Evolutionary conservation across 2,888 invertebrate genomes (phyloP), one percentile per base, ranked within the genome.

Genomic region (Drosophila sordidapex): DNA sequence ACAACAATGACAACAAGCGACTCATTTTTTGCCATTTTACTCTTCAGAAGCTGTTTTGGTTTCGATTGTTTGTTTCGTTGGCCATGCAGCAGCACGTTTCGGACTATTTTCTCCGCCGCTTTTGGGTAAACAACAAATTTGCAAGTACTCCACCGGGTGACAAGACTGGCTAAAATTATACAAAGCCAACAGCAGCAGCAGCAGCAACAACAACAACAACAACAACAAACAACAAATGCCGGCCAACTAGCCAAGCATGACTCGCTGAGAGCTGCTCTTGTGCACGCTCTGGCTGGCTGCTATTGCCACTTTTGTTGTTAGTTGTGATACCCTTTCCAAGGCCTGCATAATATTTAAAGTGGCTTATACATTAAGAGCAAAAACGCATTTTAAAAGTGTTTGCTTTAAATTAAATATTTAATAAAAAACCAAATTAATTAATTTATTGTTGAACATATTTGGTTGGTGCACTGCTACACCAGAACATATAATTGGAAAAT

Each of bases 81-180:
- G 35, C 68, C 72, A 82, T 89, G 89, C 89, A 76, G 77, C 81
- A 72, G 77, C 84, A 85, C 87, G 85, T 82, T 70, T 83, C 53
- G 43, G 64, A 70, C 73, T 68, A 87, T 84, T 79, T 79, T 83
- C 79, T 69, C 59, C 59, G 52, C 52, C 63, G 48, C 57, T 68
- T 69, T 74, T 77, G 68, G 61, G 29, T 64, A 77, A 70, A 74
- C 67, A 81, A 70, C 67, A 73, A 73, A 69, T 79, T 79, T 66
- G 70, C 77, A 66, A 77, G 57, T 63, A 80, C 66, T 63, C 49
- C 56, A 54, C 70, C 25, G 46, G 59, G 51, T 53, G 71, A 64
- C 59, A 72, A 57, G 60, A n/a, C 35, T 18, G 57, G 46, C 46
- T 46, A 46, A 46, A 46, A 46, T 46, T 46, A 46, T 25, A 46